Evolutionary conservation across 2,888 invertebrate genomes (phyloP), one percentile per base, ranked within the genome.

Genomic region (Synergus umbraculus): DNA sequence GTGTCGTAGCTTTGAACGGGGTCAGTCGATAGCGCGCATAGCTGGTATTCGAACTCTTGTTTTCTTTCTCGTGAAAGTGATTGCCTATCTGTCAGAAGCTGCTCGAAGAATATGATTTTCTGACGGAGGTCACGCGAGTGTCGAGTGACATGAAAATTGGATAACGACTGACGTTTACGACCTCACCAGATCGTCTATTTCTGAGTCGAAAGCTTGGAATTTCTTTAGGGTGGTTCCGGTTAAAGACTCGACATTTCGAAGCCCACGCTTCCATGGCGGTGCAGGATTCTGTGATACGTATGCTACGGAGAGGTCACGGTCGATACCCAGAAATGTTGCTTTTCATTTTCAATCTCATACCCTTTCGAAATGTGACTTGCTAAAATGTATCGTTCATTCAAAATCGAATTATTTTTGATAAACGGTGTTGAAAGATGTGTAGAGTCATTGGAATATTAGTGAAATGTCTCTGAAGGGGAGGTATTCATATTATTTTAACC

Each of bases 11-110:
- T 76, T 65, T 60, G 73, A 85, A 83, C 79, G 84, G 83, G 89
- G 89, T 88, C 89, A 89, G 88, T 89, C 89, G 89, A 88, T 89
- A 85, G 77, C 83, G 67, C 67, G 79, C 76, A 65, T 76, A 46
- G 78, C 78, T 76, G 22, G 64, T 65, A 49, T 41, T 77, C 18
- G 43, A 76, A 65, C 37, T 65, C 22, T 60, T 46, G 76, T 76
- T 41, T 60, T 54, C 76, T 18, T 66, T 63, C 49, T 66, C 65
- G 54, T 37, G 64, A 46, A 43, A 77, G 66, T 46, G 76, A 64
- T 65, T 76, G 15, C 60, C 54, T 60, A 76, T 78, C 54, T 63
- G 46, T 65, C 73, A 46, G 63, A 69, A 29, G n/a, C 54, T 41
- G 13, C 18, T 63, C 18, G 18, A 15, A 58, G 76, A 54, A 44